Base-by-base conservation (phyloP, 2,113 vertebrate genomes). In the Cyphomyrus discorhynchus region DNA sequence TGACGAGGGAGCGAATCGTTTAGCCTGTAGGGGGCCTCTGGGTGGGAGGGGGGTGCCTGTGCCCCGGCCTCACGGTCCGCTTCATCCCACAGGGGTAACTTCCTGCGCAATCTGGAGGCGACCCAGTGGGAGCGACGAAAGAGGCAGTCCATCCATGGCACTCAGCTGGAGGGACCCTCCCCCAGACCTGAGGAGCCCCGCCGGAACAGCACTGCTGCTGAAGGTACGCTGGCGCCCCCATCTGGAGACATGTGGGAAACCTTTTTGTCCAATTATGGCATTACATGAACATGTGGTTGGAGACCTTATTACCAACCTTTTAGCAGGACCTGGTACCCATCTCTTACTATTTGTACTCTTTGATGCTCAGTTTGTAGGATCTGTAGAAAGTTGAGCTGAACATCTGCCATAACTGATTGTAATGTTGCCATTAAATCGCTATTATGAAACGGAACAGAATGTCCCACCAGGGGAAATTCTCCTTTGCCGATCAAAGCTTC, bases 71-170 rank as follows among this genome's bases (percentile, higher is more conserved):
- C 53, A 31, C 31, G 39, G 9, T 42, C 9, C 21, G 1, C 77
- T 21, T 88, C 89, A 24, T 88, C 93, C 93, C 90, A 0, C 93
- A 99, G 98, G 98, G 96, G 95, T 93, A 90, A 95, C 21, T 99
- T 99, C 94, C 94, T 99, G 93, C 97, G 97, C 90, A 97, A 93
- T 91, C 94, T 99, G 90, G 98, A 96, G 0, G 97, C 95, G 3
- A 94, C 97, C 0, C 94, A 96, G 47, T 91, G 91, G 92, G 97
- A 98, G 92, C 96, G 96, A 83, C 97, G 96, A 93, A 97, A 95
- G 93, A 95, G 95, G 7, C 31, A 24, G 2, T 95, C 93, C 0
- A 92, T 96, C 92, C 94, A 93, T 88, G 95, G 94, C 87, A 91
- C 84, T 56, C 6, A 88, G 49, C 82, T 21, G 9, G 84, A 80